Evolutionary conservation across 2,113 vertebrate species (phyloP).

Genomic region (Prunella fulvescens): DNA sequence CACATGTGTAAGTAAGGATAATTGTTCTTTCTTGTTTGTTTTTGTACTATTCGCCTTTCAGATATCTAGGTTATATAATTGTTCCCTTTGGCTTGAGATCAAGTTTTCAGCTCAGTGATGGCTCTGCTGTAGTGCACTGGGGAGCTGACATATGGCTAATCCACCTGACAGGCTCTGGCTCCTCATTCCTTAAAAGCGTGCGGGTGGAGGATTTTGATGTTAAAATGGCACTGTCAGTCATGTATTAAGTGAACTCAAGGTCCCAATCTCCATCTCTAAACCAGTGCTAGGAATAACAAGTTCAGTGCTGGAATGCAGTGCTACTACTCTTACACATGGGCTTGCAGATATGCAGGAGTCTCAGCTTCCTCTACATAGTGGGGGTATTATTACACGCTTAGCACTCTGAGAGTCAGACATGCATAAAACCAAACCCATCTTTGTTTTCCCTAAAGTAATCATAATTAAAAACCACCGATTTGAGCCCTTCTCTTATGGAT

Average conservation of each 20-base stretch:
- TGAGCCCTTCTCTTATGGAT: not conserved
- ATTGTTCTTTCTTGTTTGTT: conserved; percentile 61
- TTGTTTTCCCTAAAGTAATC: not conserved
- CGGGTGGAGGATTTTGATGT: not conserved
- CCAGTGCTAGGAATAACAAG: not conserved
- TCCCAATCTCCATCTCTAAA: not conserved
- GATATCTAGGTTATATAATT: conserved; percentile 72
- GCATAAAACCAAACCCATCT: not conserved
- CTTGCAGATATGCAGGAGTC: not conserved
- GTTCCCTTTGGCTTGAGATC: conserved; percentile 62
- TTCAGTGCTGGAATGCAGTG: not conserved
- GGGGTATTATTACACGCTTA: not conserved
- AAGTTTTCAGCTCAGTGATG: conserved; percentile 65
- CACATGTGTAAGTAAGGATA: not conserved
- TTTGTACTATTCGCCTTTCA: conserved; percentile 43
- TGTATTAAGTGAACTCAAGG: not conserved
- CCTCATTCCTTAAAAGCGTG: not conserved
- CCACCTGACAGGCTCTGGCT: conserved; percentile 19
- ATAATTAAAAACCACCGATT: not conserved
- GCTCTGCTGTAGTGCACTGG: not conserved
- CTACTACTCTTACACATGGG: not conserved
- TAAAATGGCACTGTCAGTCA: not conserved
- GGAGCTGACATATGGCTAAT: conserved; percentile 16
- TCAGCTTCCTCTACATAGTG: not conserved
- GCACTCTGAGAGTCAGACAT: not conserved